A percentile compares a stretch with the other conserved stretches of the same genome.
phyloP scores from a whole-genome alignment of 2,113 vertebrate species.

The Serinus canaria region DNA sequence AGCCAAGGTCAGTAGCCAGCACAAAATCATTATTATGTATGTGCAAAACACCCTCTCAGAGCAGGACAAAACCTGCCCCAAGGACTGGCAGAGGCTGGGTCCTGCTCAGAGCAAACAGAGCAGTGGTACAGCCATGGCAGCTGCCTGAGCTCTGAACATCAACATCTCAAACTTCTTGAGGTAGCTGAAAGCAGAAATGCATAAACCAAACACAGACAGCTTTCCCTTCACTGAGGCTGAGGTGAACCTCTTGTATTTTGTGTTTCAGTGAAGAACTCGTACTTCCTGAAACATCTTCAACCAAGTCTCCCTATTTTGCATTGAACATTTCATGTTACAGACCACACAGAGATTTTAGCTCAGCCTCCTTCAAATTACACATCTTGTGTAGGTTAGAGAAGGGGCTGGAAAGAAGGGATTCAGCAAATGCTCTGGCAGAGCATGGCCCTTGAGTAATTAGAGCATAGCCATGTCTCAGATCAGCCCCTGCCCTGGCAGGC shows the following conservation, averaged over 20 bases:
- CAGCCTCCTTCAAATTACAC: neutral
- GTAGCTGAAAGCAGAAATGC: neutral
- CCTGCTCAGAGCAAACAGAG: neutral
- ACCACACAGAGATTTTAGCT: neutral
- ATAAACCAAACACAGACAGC: neutral
- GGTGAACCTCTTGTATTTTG: neutral
- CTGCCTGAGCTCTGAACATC: neutral
- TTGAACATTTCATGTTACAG: neutral
- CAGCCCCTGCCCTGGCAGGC: neutral
- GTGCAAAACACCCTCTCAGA: neutral
- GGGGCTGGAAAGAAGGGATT: neutral
- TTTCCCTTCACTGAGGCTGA: neutral
- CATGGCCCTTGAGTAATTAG: neutral
- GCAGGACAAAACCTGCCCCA: neutral
- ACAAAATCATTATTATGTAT: neutral
- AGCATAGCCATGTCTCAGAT: neutral
- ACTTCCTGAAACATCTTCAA: neutral
- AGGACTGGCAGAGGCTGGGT: neutral
- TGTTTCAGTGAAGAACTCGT: neutral
- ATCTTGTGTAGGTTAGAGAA: neutral
- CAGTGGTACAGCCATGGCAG: fast-evolving
- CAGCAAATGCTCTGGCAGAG: neutral
- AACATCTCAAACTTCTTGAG: neutral
- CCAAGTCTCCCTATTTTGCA: neutral
- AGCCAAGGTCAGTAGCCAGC: neutral